Evolutionary conservation across 1,140 invertebrate genomes (phyloP), one percentile per base, ranked within the genome.

Genomic region (Potamilus streckersoni): DNA sequence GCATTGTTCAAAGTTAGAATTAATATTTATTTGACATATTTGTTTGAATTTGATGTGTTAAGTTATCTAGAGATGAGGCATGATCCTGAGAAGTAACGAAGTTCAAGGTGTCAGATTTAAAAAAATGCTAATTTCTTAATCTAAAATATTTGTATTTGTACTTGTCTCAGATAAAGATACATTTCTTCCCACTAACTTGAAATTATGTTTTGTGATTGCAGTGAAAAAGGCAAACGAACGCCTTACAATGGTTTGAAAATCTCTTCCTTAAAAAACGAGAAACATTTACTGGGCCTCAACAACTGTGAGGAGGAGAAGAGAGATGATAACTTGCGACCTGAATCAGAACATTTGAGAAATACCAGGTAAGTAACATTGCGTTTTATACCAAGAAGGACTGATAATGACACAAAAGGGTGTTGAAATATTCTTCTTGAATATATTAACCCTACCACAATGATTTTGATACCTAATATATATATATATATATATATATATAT

Each of bases 161-260:
- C 38, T 11, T 8, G 4, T 8, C 38, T 49, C 6, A 49, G 11
- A 0, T 49, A 0, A 49, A 49, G 38, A 49, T 49, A 0, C 11
- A 49, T 0, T 0, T 49, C 5, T 11, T 49, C 11, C 0, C 38
- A 11, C 38, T 8, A 8, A 49, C 38, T 49, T 6, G 38, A 49
- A 11, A 49, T 49, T 49, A 49, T 49, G 38, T 49, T 49, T 49
- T 49, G 38, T 49, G 38, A 49, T 49, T 49, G 38, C 38, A 49
- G 38, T 49, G 38, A 49, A 4, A 49, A 49, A 69, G 74, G 73
- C 49, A 75, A 80, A 20, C 80, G 80, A 1, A 82, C 80, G 31
- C 84, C 84, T 12, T 86, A 87, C 69, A 80, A 85, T 62, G 80
- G 83, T 16, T 83, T 87, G 83, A 87, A 84, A 55, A 79, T 81